Base-by-base conservation (phyloP, 1,140 invertebrate genomes). In the Drosophila tsacasi region DNA sequence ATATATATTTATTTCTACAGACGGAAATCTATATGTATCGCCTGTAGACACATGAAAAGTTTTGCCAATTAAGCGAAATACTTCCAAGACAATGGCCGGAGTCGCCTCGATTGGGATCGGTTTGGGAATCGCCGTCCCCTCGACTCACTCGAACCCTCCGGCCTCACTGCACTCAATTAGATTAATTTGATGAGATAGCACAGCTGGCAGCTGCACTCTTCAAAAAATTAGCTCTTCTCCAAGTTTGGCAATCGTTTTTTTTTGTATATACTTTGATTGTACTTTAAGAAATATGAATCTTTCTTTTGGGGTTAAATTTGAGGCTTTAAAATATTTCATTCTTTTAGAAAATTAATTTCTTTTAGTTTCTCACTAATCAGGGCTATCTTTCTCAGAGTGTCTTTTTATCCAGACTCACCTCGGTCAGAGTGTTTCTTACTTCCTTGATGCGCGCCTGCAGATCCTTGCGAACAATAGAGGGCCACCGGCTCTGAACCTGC, bases 361-460 rank as follows among this genome's bases (percentile, higher is more conserved):
- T 30, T 12, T 10, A n/a, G 9, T n/a, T 25, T 25, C 10, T 35
- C 1, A 2, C 3, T 10, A 1, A 1, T 25, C 5, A 15, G 19
- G 21, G 10, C 17, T 15, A 25, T 19, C 7, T 63, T 66, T 66
- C n/a, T 21, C 9, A 15, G 21, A 62, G 57, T 65, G 57, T 25
- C 0, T 32, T 0, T 6, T 15, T n/a, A 12, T 10, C 19, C 21
- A 17, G 54, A 61, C 27, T 52, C 54, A 94, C 95, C 93, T 97
- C 95, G 81, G 95, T 95, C 8, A 97, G 94, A 40, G 95, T 94
- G 79, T 95, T 96, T 80, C 95, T 95, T 32, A 97, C 94, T 60
- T 95, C 94, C 76, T 96, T 95, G 19, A 96, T 94, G 79, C 97
- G 96, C 35, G 94, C 93, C 42, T 95, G 94, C 19, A 97, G 94